Evolutionary conservation across 2,797 vertebrate species (phyloP).

Genomic region (Peromyscus eremicus): DNA sequence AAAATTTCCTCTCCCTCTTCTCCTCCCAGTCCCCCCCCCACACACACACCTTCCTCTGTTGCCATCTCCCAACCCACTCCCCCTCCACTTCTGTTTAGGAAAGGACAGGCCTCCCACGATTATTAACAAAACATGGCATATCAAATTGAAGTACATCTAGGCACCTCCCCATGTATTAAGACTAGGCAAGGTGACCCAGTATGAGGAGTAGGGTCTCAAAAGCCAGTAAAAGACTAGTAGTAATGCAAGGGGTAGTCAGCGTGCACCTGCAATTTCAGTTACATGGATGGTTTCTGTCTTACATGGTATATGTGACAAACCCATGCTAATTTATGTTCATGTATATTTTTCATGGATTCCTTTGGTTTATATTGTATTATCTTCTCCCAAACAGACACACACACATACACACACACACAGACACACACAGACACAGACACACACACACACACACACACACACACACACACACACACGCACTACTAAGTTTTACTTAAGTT

Average conservation of each 20-base stretch:
- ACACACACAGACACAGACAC: not conserved
- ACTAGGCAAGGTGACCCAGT: not conserved
- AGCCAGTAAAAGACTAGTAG: not conserved
- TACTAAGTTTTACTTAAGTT: not conserved
- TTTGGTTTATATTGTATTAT: not conserved
- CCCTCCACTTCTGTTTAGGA: not conserved
- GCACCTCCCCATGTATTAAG: not conserved
- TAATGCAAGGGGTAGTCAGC: not conserved
- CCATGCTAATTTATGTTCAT: not conserved
- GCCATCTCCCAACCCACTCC: not conserved
- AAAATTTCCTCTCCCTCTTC: not conserved
- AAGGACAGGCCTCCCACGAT: not conserved
- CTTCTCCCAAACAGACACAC: fast-evolving
- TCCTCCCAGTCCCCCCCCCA: not conserved
- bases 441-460: too few species aligned
- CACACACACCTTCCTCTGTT: not conserved
- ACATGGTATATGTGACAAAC: not conserved
- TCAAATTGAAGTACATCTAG: not conserved
- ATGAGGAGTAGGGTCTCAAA: not conserved
- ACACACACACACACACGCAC: not conserved
- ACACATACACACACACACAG: not conserved
- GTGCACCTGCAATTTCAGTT: slow-evolving; percentile 10
- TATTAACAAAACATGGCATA: not conserved
- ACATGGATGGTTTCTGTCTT: not conserved
- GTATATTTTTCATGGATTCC: not conserved